Conservation (phyloP, 2,797 vertebrate genomes). For the Sphaeramia orbicularis region DNA sequence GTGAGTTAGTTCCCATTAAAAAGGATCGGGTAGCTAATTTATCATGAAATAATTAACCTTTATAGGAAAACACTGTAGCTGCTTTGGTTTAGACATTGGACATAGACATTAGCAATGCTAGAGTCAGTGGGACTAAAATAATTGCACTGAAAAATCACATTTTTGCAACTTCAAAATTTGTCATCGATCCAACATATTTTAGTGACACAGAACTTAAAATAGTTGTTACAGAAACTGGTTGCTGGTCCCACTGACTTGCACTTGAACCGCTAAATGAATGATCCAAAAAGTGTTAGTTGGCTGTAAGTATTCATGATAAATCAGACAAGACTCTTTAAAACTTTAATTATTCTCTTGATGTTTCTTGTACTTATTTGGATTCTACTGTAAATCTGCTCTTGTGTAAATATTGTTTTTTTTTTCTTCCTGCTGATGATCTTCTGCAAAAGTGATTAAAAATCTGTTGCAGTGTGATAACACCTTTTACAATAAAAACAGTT, state of each 20-base stretch:
- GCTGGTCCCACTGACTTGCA: constrained; percentile 3
- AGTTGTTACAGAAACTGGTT: neutral
- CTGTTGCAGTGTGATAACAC: constrained; percentile 71
- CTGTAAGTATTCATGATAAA: constrained; percentile 14
- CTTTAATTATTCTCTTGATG: constrained; percentile 5
- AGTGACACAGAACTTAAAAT: neutral
- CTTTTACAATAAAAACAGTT: constrained; percentile 53
- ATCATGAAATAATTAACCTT: neutral
- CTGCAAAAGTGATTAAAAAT: constrained; percentile 54
- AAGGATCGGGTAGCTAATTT: constrained; percentile 7
- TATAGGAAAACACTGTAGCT: neutral
- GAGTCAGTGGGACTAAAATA: constrained; percentile 15
- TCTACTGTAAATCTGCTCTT: constrained; percentile 42
- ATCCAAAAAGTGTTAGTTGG: neutral
- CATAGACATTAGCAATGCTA: neutral
- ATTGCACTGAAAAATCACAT: constrained; percentile 47
- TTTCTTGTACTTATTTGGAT: constrained; percentile 35
- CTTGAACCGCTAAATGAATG: constrained; percentile 1
- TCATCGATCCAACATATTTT: neutral
- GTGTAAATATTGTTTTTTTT: constrained; percentile 61
- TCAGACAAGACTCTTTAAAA: constrained; percentile 7
- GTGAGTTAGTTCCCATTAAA: constrained; percentile 21
- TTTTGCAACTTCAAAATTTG: neutral
- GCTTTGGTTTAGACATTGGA: constrained; percentile 17
- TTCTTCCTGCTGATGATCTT: constrained; percentile 50